A percentile compares a stretch with the other conserved stretches of the same genome.
These are phyloP conservation scores for Apogon talboti DNA, from an alignment of 2,797 vertebrate species.

Conservation along the genomic window DNA sequence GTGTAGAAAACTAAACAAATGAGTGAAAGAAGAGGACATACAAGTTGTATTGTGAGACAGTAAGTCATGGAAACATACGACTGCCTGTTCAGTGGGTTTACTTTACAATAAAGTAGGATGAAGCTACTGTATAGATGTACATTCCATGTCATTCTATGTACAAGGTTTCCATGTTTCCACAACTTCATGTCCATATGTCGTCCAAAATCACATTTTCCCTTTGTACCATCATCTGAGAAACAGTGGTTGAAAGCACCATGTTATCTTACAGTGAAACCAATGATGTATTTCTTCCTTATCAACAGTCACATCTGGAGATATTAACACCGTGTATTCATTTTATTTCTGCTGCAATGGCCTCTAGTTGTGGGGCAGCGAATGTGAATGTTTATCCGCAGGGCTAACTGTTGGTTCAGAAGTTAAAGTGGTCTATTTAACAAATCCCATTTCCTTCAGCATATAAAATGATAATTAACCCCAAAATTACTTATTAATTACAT, in stretches of 20 bases:
- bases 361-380: slow-evolving; percentile 47
- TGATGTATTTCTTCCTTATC: slow-evolving; percentile 23
- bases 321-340: slow-evolving; percentile 20
- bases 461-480: slow-evolving; percentile 11
- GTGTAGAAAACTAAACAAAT: slow-evolving; percentile 50
- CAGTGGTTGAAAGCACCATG: slow-evolving; percentile 56
- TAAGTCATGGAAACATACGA: slow-evolving; percentile 53
- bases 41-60: slow-evolving; percentile 41
- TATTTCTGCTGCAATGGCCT: slow-evolving; percentile 65
- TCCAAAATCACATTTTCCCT: slow-evolving; percentile 23
- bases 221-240: slow-evolving; percentile 42
- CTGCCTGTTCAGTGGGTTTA: slow-evolving; percentile 44
- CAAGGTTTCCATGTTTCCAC: slow-evolving; percentile 48
- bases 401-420: slow-evolving; percentile 5
- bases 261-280: slow-evolving; percentile 54
- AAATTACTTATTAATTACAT: slow-evolving; percentile 11
- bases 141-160: slow-evolving; percentile 69
- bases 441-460: slow-evolving; percentile 3
- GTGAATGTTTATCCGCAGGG: slow-evolving; percentile 8
- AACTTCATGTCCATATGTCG: slow-evolving; percentile 18
- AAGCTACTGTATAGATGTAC: slow-evolving; percentile 56
- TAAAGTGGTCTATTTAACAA: slow-evolving; percentile 17
- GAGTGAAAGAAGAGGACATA: slow-evolving; percentile 49
- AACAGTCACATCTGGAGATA: slow-evolving; percentile 46
- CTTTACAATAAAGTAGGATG: slow-evolving; percentile 55